Percentiles rank a stretch among this genome's conserved stretches.
These are phyloP conservation scores for Argopecten irradians DNA, from an alignment of 1,140 invertebrate species.

Conservation along the genomic window DNA sequence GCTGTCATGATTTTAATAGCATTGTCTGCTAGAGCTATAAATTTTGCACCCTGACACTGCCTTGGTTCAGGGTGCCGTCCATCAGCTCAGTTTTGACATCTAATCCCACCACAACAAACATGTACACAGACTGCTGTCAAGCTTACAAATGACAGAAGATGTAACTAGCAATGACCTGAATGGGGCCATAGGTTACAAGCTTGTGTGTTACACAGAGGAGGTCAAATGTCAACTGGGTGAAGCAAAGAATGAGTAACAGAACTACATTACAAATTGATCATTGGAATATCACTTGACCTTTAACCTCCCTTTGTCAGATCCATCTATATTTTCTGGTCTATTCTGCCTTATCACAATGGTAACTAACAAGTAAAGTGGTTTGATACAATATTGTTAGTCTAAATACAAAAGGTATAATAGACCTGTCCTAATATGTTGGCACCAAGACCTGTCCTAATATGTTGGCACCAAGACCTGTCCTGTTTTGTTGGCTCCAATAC, in stretches of 20 bases:
- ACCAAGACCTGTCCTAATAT: too few species aligned
- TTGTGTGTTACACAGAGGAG: neutral
- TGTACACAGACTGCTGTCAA: neutral
- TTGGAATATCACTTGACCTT: neutral
- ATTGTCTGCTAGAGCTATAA: neutral
- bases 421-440: too few species aligned
- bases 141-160: slow-evolving; percentile 13
- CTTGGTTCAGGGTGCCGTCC: neutral
- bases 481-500: too few species aligned
- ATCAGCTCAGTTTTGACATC: neutral
- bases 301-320: neutral
- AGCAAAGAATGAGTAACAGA: neutral
- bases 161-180: neutral
- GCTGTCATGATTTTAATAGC: neutral
- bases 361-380: too few species aligned
- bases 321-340: too few species aligned
- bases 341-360: too few species aligned
- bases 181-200: neutral
- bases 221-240: neutral
- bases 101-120: neutral
- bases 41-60: neutral
- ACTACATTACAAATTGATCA: neutral
- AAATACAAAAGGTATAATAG: too few species aligned
- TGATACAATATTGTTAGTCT: too few species aligned
- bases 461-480: too few species aligned